Evolutionary conservation across 2,113 vertebrate species (phyloP).

Genomic region (Cardinalis cardinalis): DNA sequence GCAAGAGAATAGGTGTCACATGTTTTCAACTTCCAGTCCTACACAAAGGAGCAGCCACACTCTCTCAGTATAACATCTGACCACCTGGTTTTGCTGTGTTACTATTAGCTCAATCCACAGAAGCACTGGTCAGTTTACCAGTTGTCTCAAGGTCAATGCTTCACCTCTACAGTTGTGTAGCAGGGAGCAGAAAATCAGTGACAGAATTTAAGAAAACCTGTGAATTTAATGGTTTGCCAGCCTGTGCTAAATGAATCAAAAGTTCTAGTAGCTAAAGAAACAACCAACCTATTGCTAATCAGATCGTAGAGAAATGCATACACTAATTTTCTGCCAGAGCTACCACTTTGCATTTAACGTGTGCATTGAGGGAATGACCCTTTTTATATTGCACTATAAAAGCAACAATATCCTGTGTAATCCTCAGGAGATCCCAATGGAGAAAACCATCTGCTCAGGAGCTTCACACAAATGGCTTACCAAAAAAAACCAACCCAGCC

Average conservation of each 20-base stretch:
- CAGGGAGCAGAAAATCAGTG: not conserved
- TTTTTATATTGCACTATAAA: not conserved
- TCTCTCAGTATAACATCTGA: not conserved
- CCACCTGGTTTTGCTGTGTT: not conserved
- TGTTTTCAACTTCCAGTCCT: not conserved
- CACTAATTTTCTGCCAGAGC: not conserved
- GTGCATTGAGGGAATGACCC: not conserved
- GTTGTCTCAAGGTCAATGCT: not conserved
- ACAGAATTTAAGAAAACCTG: not conserved
- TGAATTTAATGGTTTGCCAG: not conserved
- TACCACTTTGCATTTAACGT: not conserved
- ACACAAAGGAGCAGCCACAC: not conserved
- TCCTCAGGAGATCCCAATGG: not conserved
- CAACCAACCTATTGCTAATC: not conserved
- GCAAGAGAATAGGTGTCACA: fast-evolving
- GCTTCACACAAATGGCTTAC: not conserved
- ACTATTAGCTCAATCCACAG: not conserved
- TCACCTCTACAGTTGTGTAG: not conserved
- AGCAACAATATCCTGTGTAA: not conserved
- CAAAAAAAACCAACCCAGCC: not conserved
- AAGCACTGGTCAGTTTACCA: not conserved
- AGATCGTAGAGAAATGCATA: not conserved
- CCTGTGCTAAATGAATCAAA: not conserved
- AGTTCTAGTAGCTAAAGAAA: not conserved
- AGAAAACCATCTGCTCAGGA: not conserved